A percentile compares a stretch with the other conserved stretches of the same genome.
Evolutionary conservation across 2,888 invertebrate genomes (phyloP).

Genomic region (Chironomus tentans): DNA sequence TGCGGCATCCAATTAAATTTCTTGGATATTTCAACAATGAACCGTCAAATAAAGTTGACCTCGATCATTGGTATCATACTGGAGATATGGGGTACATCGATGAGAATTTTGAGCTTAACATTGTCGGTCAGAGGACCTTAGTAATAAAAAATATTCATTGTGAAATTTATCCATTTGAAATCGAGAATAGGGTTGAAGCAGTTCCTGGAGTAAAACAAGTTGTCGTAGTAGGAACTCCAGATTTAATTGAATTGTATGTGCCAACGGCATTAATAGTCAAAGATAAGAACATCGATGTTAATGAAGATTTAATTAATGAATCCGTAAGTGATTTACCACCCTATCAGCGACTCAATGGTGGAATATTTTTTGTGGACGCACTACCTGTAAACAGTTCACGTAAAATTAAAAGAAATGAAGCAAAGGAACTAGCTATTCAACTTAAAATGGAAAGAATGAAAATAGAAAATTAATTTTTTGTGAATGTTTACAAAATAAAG

Average conservation of each 20-base stretch:
- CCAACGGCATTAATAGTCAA: background rate
- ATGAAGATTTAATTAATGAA: background rate
- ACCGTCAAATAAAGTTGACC: background rate
- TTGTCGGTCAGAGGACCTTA: background rate
- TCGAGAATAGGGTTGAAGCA: background rate
- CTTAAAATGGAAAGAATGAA: background rate
- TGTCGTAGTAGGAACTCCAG: background rate
- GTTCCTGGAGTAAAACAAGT: background rate
- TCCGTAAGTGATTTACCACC: background rate
- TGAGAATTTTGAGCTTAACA: background rate
- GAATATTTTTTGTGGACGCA: background rate
- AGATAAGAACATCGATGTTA: background rate
- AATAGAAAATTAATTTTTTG: too few species aligned
- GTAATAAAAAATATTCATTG: background rate
- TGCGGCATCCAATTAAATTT: background rate
- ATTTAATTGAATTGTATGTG: background rate
- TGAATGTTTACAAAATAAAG: too few species aligned
- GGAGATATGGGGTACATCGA: background rate
- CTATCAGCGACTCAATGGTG: background rate
- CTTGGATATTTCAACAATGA: background rate
- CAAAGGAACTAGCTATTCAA: background rate
- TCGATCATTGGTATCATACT: background rate
- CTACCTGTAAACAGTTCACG: background rate
- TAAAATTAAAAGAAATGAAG: background rate
- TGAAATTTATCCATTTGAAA: slow-evolving; percentile 2